Base-by-base conservation (phyloP, 2,888 invertebrate species). In the Drosophila prolongata region DNA sequence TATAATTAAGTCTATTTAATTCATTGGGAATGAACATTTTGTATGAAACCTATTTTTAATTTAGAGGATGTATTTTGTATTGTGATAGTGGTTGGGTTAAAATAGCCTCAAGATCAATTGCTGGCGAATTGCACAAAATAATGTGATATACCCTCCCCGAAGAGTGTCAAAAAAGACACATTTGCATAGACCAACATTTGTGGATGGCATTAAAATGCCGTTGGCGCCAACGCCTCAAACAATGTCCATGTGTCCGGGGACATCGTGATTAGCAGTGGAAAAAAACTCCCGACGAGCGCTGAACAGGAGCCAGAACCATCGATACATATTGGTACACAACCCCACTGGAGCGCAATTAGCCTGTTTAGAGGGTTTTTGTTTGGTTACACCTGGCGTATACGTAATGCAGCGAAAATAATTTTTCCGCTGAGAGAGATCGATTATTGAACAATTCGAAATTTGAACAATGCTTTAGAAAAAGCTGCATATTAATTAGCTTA, bases 331-430 rank as follows among this genome's bases (percentile, higher is more conserved):
- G 49, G 14, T 35, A 46, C 64, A 40, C 52, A 70, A 54, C 50
- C 27, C 24, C 8, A 14, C 1, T 30, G 11, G 40, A 37, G 34
- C 46, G 35, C 67, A 71, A 71, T 74, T 66, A 71, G 71, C 52
- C 40, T 37, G 55, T 70, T 71, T 60, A 62, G 67, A 42, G 55
- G n/a, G 34, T 71, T 53, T 46, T 24, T 72, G 64, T 73, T 77
- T 70, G 59, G 70, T 86, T 71, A 76, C 64, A 87, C 81, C 44
- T 43, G 60, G 68, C 83, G 83, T 83, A 83, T 88, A 71, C 79
- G 87, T 64, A 75, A 80, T 69, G 59, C 66, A 30, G 50, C 55
- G 49, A 40, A 38, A 55, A 40, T 73, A 73, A 54, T 47, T 66
- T 58, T 40, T 50, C 38, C 54, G 6, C 49, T 34, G 34, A 16